Conservation (phyloP, 30 jellyfish, hydroid and myxozoan species). For the Aurelia sp. region DNA sequence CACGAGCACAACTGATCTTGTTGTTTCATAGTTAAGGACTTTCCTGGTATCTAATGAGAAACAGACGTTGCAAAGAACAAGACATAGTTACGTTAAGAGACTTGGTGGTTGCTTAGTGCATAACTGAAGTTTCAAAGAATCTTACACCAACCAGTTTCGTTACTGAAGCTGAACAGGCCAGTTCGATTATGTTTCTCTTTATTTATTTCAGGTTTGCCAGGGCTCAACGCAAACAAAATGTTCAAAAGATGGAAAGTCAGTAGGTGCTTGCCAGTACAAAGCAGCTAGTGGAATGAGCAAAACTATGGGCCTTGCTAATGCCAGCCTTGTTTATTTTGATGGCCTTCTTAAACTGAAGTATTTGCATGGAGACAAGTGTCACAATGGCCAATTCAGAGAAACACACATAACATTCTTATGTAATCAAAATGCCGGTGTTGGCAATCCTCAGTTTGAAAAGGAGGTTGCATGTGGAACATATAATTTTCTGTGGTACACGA, state of each 20-base stretch:
- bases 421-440: conserved; percentile 70
- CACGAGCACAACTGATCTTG: too few species aligned
- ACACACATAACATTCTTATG: conserved; percentile 74
- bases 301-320: conserved; percentile 56
- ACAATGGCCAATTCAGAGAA: conserved; percentile 51
- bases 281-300: conserved; percentile 7
- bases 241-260: conserved; percentile 20
- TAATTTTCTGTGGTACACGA: conserved; percentile 79
- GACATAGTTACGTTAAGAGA: too few species aligned
- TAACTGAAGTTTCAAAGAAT: too few species aligned
- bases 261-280: conserved; percentile 84
- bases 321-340: conserved; percentile 66
- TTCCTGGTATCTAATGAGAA: too few species aligned
- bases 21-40: too few species aligned
- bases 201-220: conserved; percentile 51
- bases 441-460: conserved; percentile 84
- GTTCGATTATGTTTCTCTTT: not conserved
- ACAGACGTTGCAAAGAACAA: too few species aligned
- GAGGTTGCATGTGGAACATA: conserved; percentile 84
- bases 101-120: too few species aligned
- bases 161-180: too few species aligned
- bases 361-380: conserved; percentile 78
- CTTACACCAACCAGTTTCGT: not conserved
- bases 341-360: conserved; percentile 76
- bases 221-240: conserved; percentile 74